These are phyloP conservation scores for Magallana nippona DNA, from an alignment of 2,888 invertebrate species.

Conservation along the genomic window DNA sequence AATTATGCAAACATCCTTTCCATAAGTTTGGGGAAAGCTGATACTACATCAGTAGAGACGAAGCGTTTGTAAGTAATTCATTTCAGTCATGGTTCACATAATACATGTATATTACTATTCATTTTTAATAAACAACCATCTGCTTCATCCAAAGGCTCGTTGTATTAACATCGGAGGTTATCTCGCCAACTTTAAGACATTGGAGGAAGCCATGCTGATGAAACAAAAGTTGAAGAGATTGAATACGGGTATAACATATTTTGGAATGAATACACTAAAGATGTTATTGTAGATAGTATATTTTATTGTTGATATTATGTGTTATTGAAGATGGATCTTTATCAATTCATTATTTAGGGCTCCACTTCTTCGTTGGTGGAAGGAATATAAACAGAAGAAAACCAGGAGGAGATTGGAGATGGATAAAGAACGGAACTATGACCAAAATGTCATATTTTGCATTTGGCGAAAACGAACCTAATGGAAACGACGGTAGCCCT, in stretches of 20 bases:
- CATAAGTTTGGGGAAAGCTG: no score
- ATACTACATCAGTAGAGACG: no score
- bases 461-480: neutral
- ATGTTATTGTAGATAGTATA: no score
- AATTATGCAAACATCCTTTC: no score
- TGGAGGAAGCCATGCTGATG: constrained; percentile 7
- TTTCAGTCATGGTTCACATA: no score
- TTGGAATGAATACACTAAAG: no score
- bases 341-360: neutral
- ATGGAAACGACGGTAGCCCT: neutral
- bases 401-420: constrained; percentile 34
- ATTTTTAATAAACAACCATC: no score
- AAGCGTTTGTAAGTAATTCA: no score
- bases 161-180: neutral
- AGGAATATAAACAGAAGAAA: constrained; percentile 4
- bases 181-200: neutral
- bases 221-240: neutral
- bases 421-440: constrained; percentile 28
- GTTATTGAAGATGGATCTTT: no score
- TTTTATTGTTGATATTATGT: no score
- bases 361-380: constrained; percentile 26
- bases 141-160: neutral
- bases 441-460: constrained; percentile 31
- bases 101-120: no score
- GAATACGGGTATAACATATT: no score